These are phyloP conservation scores for Aleadryas rufinucha DNA, from an alignment of 2,113 vertebrate genomes.

Conservation along the genomic window DNA sequence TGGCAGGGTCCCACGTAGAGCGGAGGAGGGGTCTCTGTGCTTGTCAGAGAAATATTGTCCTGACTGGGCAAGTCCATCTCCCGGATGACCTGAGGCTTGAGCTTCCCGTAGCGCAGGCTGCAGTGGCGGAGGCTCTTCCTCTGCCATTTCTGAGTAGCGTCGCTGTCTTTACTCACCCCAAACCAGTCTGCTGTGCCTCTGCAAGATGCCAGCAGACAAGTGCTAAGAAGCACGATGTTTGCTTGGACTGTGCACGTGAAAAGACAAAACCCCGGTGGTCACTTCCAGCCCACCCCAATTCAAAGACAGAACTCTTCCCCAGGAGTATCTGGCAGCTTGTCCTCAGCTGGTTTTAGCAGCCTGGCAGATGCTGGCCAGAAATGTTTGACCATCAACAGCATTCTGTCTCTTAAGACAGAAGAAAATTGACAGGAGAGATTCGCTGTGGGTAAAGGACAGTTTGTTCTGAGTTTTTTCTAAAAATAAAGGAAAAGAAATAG, in stretches of 20 bases:
- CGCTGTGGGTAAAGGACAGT: neutral
- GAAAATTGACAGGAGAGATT: neutral
- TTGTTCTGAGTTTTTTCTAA: neutral
- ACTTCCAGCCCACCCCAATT: neutral
- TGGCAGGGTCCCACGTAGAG: slow-evolving; percentile 90
- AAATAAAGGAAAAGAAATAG: neutral
- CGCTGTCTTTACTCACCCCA: slow-evolving; percentile 93
- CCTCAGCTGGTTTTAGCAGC: neutral
- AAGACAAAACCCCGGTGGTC: neutral
- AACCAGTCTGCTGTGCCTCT: slow-evolving; percentile 99
- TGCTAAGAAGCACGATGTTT: neutral
- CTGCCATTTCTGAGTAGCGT: slow-evolving; percentile 96
- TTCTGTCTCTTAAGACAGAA: neutral
- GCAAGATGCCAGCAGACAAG: slow-evolving; percentile 34
- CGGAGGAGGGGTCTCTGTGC: slow-evolving; percentile 93
- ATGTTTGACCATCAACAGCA: neutral
- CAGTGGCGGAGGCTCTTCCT: slow-evolving; percentile 97
- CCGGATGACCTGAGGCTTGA: slow-evolving; percentile 94
- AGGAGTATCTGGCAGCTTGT: neutral
- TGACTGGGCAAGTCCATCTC: slow-evolving; percentile 97
- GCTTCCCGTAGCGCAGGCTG: slow-evolving; percentile 93
- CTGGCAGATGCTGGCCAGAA: neutral
- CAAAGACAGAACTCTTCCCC: neutral
- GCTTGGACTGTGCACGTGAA: neutral
- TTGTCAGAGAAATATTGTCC: slow-evolving; percentile 94